Percentiles rank a stretch among this genome's conserved stretches.
Evolutionary conservation across 2,113 vertebrate genomes (phyloP).

Genomic region (Pomatorhinus ruficollis): DNA sequence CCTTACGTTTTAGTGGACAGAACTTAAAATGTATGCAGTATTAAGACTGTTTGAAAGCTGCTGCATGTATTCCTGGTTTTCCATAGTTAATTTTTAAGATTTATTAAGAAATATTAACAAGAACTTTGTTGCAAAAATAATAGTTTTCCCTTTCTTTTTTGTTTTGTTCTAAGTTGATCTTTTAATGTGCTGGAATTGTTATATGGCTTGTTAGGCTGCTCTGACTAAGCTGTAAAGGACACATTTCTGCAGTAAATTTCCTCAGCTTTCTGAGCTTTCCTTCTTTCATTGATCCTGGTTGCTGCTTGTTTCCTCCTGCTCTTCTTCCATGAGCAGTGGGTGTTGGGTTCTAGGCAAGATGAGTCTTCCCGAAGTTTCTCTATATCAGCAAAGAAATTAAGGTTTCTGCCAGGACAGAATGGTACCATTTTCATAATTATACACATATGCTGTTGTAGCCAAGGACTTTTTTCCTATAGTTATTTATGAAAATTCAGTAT

Average conservation of each 20-base stretch:
- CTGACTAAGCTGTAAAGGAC: background rate
- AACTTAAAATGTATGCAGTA: background rate
- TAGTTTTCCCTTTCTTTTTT: background rate
- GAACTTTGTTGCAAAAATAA: background rate
- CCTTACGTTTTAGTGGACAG: background rate
- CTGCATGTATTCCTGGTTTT: background rate
- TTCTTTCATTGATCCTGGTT: background rate
- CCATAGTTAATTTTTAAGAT: background rate
- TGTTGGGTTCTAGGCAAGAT: background rate
- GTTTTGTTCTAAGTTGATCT: background rate
- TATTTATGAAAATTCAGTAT: background rate
- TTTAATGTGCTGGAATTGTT: background rate
- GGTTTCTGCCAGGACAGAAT: background rate
- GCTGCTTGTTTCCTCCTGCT: background rate
- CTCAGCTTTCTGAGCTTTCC: background rate
- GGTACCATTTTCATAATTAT: background rate
- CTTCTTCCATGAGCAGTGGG: background rate
- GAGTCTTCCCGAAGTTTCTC: background rate
- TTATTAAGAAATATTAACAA: background rate
- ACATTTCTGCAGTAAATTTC: background rate
- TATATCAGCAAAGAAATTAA: background rate
- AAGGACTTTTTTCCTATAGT: background rate
- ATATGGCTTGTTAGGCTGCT: background rate
- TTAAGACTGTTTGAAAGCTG: background rate
- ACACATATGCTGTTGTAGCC: accelerated